These are phyloP conservation scores for Tragelaphus eurycerus DNA, from an alignment of 2,797 vertebrate species.

Conservation along the genomic window DNA sequence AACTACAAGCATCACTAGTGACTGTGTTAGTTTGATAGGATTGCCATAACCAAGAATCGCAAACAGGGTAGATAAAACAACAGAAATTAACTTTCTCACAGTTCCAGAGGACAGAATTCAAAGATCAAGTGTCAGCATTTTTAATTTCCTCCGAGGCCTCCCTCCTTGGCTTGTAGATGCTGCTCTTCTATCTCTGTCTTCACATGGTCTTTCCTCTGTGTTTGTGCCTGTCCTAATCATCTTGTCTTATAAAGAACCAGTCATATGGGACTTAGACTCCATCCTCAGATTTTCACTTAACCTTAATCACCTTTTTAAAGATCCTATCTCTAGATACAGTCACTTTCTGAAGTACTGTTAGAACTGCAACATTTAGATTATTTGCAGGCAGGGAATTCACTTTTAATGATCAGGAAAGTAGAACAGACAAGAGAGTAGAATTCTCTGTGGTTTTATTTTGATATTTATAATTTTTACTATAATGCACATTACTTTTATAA, in stretches of 20 bases:
- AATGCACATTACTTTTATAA: neutral
- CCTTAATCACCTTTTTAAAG: neutral
- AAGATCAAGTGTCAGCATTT: neutral
- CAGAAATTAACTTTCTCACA: neutral
- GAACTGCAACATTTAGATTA: neutral
- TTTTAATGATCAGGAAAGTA: neutral
- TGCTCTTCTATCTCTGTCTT: neutral
- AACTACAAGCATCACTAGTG: neutral
- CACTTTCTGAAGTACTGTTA: neutral
- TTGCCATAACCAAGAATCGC: neutral
- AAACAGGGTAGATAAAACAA: neutral
- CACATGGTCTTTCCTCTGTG: neutral
- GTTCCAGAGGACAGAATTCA: neutral
- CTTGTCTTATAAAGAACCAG: neutral
- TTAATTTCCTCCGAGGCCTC: neutral
- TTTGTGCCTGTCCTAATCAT: neutral
- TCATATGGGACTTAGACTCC: neutral
- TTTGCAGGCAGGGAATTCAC: neutral
- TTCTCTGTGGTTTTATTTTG: neutral
- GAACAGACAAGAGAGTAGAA: neutral
- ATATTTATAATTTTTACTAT: neutral
- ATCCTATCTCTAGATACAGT: neutral
- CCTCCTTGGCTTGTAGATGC: neutral
- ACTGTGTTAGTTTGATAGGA: neutral
- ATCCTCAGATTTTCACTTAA: neutral